Percentiles rank a stretch among this genome's conserved stretches.
Conservation (phyloP, 2,113 vertebrate genomes). For the Zosterops japonicus region DNA sequence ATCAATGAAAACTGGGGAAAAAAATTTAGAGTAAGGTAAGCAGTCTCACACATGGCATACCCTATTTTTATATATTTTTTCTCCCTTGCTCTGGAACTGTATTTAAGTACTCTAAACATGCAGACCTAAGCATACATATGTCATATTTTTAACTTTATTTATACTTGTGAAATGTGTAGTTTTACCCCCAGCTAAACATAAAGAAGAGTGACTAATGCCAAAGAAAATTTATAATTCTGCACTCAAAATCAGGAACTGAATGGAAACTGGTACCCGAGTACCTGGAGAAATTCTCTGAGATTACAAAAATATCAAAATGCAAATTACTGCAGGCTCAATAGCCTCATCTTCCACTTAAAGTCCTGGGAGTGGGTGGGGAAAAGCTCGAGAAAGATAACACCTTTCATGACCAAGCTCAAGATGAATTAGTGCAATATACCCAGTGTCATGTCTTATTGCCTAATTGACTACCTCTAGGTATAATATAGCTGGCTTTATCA, state of each 20-base stretch:
- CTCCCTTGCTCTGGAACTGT: not conserved
- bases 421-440: conserved; percentile 48
- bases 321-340: not conserved
- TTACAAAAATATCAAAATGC: not conserved
- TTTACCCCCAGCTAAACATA: not conserved
- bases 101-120: not conserved
- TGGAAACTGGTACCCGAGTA: not conserved
- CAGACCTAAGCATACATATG: not conserved
- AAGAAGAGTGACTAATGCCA: not conserved
- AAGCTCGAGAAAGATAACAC: not conserved
- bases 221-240: not conserved
- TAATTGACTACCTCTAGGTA: conserved; percentile 58
- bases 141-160: not conserved
- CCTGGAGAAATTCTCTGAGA: not conserved
- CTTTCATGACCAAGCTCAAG: conserved; percentile 3
- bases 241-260: not conserved
- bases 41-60: not conserved
- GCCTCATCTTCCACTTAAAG: not conserved
- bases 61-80: not conserved
- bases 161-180: not conserved
- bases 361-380: not conserved
- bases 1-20: not conserved
- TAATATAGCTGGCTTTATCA: conserved; percentile 29
- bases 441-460: conserved; percentile 37
- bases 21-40: not conserved